These are phyloP conservation scores for Tiphia femorata DNA, from an alignment of 2,888 invertebrate genomes.

Conservation along the genomic window DNA sequence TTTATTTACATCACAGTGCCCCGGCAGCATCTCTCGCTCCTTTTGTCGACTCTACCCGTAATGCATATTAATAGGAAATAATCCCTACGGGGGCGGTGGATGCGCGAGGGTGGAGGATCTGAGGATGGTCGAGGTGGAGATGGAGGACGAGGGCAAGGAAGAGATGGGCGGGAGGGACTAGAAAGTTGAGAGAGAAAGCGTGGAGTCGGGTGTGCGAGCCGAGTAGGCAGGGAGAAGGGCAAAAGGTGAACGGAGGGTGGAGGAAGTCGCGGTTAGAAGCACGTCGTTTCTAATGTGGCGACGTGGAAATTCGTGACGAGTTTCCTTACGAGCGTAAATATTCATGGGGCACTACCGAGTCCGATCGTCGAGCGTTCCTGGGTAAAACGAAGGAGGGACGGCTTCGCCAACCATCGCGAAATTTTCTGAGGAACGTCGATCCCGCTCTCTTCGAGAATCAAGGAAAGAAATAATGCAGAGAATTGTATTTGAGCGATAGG, in stretches of 20 bases:
- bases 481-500: slow-evolving; percentile 1
- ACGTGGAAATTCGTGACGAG: slow-evolving; percentile 51
- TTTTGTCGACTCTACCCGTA: slow-evolving; percentile 43
- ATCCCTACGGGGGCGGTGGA: slow-evolving; percentile 32
- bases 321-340: slow-evolving; percentile 58
- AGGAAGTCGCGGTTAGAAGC: slow-evolving; percentile 28
- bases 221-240: too few species aligned
- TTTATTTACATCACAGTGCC: slow-evolving; percentile 50
- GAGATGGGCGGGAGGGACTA: slow-evolving; percentile 16
- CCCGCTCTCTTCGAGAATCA: not conserved
- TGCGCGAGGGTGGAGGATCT: slow-evolving; percentile 28
- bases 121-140: slow-evolving; percentile 26
- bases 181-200: slow-evolving; percentile 22
- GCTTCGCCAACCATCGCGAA: not conserved
- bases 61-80: slow-evolving; percentile 52
- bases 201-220: too few species aligned
- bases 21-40: slow-evolving; percentile 36
- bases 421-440: not conserved
- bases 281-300: slow-evolving; percentile 22
- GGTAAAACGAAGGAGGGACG: slow-evolving; percentile 27
- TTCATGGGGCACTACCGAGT: slow-evolving; percentile 49
- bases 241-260: slow-evolving; percentile 21
- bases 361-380: slow-evolving; percentile 39
- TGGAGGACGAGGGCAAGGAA: slow-evolving; percentile 8
- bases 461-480: not conserved